Percentiles rank a stretch among this genome's conserved stretches.
phyloP scores from a whole-genome alignment of 2,888 invertebrate species.

The Malachius bipustulatus region DNA sequence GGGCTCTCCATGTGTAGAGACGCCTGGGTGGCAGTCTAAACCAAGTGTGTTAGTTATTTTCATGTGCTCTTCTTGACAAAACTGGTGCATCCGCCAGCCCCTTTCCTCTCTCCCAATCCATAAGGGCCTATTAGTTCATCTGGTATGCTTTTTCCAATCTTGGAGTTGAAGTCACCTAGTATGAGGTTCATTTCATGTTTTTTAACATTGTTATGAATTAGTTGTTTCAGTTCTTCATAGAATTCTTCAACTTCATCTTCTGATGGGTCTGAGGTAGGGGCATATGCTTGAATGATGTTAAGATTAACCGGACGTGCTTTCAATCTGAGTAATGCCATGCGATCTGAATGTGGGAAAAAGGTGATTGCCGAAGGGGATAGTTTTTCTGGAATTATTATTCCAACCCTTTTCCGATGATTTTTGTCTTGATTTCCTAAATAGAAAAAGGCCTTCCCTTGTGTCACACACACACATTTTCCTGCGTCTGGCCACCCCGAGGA shows the following conservation, averaged over 20 bases:
- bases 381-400: conserved; percentile 4
- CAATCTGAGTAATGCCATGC: conserved; percentile 8
- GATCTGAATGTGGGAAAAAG: conserved; percentile 7
- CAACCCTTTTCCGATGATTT: background rate
- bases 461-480: background rate
- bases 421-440: background rate
- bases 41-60: conserved; percentile 10
- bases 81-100: conserved; percentile 6
- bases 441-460: no score
- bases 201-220: conserved; percentile 7
- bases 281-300: conserved; percentile 10
- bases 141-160: conserved; percentile 8
- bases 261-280: conserved; percentile 7
- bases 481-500: conserved; percentile 5
- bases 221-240: conserved; percentile 8
- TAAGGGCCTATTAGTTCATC: conserved; percentile 6
- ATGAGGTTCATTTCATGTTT: conserved; percentile 9
- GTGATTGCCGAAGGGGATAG: conserved; percentile 5
- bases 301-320: conserved; percentile 9
- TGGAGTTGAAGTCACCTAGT: conserved; percentile 8
- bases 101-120: conserved; percentile 6
- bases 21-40: conserved; percentile 8
- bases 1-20: conserved; percentile 9
- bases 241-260: conserved; percentile 10
- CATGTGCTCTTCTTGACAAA: conserved; percentile 9